Evolutionary conservation across 2,797 vertebrate species (phyloP), one percentile per base, ranked within the genome.

Genomic region (Pangasius larnaudii): DNA sequence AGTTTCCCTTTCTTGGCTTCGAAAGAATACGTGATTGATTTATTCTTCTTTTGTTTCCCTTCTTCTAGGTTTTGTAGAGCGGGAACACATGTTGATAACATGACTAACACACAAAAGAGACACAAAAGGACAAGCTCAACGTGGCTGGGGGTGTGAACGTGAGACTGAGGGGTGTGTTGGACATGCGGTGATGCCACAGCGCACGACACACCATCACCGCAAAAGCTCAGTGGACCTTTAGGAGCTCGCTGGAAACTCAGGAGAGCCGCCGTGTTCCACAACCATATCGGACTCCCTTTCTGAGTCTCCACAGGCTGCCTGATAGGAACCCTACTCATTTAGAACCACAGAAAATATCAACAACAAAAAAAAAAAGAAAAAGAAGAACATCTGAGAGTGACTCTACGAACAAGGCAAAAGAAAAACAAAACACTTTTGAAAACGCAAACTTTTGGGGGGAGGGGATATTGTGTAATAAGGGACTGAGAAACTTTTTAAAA

Each of bases 31-130:
- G 16, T 14, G 56, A 46, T 63, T 5, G 42, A 74, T 72, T 83
- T 61, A 0, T 56, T 46, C 46, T 77, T 49, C 77, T 53, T 78
- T 58, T 71, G 14, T 83, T 65, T 69, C 53, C 80, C 2, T 36
- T 86, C 92, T 92, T 95, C 16, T 93, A 96, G 97, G 96, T 96
- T 97, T 97, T 97, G 93, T 93, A 95, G 96, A 98, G 96, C 95
- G 96, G 96, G 97, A 95, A 96, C 95, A 96, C 95, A 96, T 96
- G 97, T 97, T 97, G 96, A 93, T 96, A 94, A 95, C 89, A 96
- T 95, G 96, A 94, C 93, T 59, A 59, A 92, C 94, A 88, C 80
- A 87, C 94, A 89, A 94, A 93, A 94, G 93, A 94, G 94, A 94
- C 93, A 89, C 88, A 88, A 90, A 90, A 39, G 89, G 88, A 88